Conservation (phyloP, 2,888 invertebrate genomes). For the Chalcis sispes region DNA sequence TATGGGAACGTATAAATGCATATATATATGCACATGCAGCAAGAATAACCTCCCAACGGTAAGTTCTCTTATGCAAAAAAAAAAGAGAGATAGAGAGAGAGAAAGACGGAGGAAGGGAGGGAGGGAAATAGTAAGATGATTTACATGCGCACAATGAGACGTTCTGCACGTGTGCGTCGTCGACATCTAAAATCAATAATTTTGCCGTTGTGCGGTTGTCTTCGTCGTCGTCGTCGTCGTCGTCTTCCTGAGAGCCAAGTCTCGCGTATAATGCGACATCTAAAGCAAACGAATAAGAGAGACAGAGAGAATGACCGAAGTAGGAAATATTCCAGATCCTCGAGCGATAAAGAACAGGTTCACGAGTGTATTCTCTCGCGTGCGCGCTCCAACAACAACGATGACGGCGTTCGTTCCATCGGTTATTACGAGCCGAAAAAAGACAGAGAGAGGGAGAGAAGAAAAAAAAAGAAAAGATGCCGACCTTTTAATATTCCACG, state of each 20-base stretch:
- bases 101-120: too few species aligned
- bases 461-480: neutral
- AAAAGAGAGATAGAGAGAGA: too few species aligned
- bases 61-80: neutral
- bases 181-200: slow-evolving; percentile 49
- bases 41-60: slow-evolving; percentile 3
- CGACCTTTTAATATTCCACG: slow-evolving; percentile 5
- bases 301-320: slow-evolving; percentile 22
- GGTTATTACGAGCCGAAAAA: too few species aligned
- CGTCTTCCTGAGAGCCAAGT: neutral
- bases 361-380: neutral
- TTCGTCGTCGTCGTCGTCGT: neutral
- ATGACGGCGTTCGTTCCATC: too few species aligned
- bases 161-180: slow-evolving; percentile 29
- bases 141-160: slow-evolving; percentile 47
- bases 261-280: slow-evolving; percentile 28
- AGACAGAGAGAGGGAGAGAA: too few species aligned
- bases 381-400: too few species aligned
- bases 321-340: slow-evolving; percentile 45
- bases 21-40: too few species aligned
- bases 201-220: slow-evolving; percentile 20
- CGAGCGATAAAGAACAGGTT: slow-evolving; percentile 48
- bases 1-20: too few species aligned
- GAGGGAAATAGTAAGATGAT: slow-evolving; percentile 23
- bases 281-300: slow-evolving; percentile 3